These are phyloP conservation scores for Lagopus muta DNA, from an alignment of 2,113 vertebrate species.

Conservation along the genomic window DNA sequence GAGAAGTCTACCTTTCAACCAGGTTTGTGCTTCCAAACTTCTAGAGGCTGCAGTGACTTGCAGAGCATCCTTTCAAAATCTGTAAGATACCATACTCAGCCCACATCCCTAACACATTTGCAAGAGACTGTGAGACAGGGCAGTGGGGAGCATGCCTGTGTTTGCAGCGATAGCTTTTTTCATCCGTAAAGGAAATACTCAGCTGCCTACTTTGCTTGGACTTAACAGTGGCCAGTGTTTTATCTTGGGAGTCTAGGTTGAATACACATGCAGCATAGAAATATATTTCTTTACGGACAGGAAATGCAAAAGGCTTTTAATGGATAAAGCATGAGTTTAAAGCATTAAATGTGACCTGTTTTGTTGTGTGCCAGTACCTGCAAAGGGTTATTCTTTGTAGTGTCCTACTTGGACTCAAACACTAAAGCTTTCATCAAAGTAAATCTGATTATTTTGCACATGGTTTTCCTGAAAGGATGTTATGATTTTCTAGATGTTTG, in stretches of 20 bases:
- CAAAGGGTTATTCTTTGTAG: slow-evolving; percentile 75
- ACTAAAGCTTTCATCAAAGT: slow-evolving; percentile 89
- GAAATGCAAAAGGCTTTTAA: slow-evolving; percentile 10
- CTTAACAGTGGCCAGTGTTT: background rate
- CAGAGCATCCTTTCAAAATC: background rate
- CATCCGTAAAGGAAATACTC: background rate
- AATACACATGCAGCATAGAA: background rate
- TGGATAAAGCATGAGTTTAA: background rate
- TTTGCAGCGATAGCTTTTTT: background rate
- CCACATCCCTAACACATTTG: background rate
- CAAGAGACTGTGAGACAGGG: background rate
- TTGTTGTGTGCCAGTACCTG: slow-evolving; percentile 60
- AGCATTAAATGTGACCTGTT: background rate
- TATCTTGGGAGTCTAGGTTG: background rate
- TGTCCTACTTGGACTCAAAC: slow-evolving; percentile 71
- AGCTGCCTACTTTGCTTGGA: background rate
- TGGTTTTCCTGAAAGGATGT: slow-evolving; percentile 99
- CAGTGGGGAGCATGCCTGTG: background rate
- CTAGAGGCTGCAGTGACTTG: background rate
- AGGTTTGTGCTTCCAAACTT: too few species aligned
- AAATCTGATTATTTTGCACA: slow-evolving; percentile 94
- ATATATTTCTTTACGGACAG: background rate
- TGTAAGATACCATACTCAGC: background rate
- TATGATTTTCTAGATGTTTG: slow-evolving; percentile 97
- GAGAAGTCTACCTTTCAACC: background rate